Conservation (phyloP, 35 echinoderm and acorn worm species). For the Hemicentrotus pulcherrimus region DNA sequence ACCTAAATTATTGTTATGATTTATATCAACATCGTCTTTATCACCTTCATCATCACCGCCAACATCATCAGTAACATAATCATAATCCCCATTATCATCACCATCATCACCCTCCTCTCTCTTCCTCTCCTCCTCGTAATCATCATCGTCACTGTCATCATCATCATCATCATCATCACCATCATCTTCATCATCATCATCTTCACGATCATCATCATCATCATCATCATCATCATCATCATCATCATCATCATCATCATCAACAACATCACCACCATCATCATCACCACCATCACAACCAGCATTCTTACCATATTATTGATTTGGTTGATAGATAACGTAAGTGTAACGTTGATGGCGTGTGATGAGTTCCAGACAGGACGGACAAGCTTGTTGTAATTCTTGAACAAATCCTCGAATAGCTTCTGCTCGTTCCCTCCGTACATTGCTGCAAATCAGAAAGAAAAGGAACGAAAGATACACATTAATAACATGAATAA, state of each 20-base stretch:
- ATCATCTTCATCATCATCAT: conserved; percentile 50
- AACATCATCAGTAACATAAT: not conserved
- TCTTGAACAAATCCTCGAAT: conserved; percentile 76
- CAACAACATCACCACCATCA: conserved; percentile 50
- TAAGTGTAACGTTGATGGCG: conserved; percentile 71
- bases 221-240: conserved; percentile 46
- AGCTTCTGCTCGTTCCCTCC: conserved; percentile 97
- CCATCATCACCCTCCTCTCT: not conserved
- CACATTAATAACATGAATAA: not conserved
- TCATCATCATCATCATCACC: not conserved
- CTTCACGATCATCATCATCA: conserved; percentile 21
- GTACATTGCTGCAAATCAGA: conserved; percentile 67
- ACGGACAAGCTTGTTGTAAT: conserved; percentile 96
- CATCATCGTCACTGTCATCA: not conserved
- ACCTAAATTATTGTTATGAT: not conserved
- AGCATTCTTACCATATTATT: conserved; percentile 86
- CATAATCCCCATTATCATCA: not conserved
- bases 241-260: conserved; percentile 59
- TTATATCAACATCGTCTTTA: not conserved
- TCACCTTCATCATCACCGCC: not conserved
- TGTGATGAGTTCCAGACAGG: conserved; percentile 96
- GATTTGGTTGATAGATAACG: conserved; percentile 89
- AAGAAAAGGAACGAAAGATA: not conserved
- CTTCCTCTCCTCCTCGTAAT: not conserved
- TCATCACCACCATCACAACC: not conserved